These are phyloP conservation scores for Ridgeia piscesae DNA, from an alignment of 1,140 invertebrate genomes.

Conservation along the genomic window DNA sequence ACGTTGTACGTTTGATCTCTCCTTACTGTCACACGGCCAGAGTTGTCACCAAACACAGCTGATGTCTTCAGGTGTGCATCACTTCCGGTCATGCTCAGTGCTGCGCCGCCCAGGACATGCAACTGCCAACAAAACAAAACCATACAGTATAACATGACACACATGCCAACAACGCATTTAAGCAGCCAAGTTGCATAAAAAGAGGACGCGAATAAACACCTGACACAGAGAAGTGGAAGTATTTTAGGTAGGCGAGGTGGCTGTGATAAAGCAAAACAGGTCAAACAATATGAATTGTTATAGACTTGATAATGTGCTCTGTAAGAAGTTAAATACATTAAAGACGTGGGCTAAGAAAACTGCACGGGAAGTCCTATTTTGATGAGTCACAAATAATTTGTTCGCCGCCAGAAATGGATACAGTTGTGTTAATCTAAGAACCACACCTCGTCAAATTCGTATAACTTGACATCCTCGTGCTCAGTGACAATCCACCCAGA, in stretches of 20 bases:
- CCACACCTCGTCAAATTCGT: constrained; percentile 1
- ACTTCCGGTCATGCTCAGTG: constrained; percentile 34
- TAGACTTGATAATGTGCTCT: no score
- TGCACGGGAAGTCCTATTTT: no score
- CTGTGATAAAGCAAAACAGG: no score
- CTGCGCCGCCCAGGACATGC: constrained; percentile 36
- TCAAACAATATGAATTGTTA: no score
- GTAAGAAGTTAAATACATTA: no score
- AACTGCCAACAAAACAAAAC: constrained; percentile 29
- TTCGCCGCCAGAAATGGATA: no score
- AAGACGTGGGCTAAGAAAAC: no score
- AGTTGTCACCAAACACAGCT: constrained; percentile 39
- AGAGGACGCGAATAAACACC: no score
- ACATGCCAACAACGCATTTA: neutral
- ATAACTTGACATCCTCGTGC: neutral
- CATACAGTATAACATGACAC: neutral
- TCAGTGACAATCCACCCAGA: constrained; percentile 18
- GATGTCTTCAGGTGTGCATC: constrained; percentile 30
- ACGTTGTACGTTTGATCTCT: constrained; percentile 34
- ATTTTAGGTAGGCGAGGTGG: no score
- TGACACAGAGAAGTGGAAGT: no score
- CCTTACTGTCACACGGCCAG: constrained; percentile 35
- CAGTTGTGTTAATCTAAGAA: neutral
- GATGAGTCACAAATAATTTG: no score
- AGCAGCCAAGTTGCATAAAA: no score